These are phyloP conservation scores for Acrocephalus scirpaceus DNA, from an alignment of 2,797 vertebrate genomes.

Conservation along the genomic window DNA sequence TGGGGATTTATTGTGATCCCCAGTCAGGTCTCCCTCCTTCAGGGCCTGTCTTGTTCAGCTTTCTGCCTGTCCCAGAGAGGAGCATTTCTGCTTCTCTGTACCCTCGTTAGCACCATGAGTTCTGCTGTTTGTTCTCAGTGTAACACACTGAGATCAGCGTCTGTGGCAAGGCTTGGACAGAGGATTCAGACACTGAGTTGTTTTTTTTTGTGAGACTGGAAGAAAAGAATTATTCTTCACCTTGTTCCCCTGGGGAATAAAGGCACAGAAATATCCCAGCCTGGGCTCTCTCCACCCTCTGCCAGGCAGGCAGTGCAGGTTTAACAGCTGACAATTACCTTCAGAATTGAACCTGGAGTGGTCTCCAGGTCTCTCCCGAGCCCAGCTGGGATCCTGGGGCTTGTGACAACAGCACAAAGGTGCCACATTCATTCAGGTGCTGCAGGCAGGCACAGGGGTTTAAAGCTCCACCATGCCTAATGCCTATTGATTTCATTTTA, in stretches of 20 bases:
- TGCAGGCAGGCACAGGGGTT: neutral
- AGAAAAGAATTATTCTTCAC: neutral
- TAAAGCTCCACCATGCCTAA: neutral
- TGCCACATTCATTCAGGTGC: neutral
- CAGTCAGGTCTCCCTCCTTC: neutral
- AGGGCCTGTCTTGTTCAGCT: neutral
- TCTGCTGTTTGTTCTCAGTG: neutral
- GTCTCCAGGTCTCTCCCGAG: too few species aligned
- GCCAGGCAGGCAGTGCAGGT: neutral
- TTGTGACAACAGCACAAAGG: fast-evolving
- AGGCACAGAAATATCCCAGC: neutral
- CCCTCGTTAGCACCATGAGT: neutral
- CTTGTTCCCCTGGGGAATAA: neutral
- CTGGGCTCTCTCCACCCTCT: neutral
- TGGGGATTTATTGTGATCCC: neutral
- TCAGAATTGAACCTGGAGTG: neutral
- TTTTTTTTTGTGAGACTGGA: neutral
- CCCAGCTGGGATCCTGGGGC: neutral
- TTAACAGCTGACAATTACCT: neutral
- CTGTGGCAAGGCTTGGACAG: neutral
- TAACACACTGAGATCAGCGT: neutral
- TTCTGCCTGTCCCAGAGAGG: neutral
- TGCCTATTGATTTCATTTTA: slow-evolving; percentile 11
- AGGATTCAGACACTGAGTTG: neutral
- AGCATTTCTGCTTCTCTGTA: neutral